Evolutionary conservation across 2,113 vertebrate species (phyloP).

Genomic region (Emydocephalus ijimae): DNA sequence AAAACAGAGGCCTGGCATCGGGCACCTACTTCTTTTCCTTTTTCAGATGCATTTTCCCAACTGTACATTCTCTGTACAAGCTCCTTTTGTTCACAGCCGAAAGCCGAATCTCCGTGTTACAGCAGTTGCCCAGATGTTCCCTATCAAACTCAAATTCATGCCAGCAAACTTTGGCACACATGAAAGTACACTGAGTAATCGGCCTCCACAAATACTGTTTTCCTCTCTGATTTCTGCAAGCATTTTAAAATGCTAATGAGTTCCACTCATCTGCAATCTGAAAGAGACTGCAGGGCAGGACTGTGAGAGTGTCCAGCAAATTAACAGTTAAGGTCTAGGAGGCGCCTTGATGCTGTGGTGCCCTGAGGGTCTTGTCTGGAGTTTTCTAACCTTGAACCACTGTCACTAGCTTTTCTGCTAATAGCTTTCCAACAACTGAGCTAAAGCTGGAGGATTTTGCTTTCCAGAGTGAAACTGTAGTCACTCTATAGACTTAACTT

Average conservation of each 20-base stretch:
- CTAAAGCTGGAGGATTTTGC: slow-evolving; percentile 23
- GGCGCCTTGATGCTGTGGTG: slow-evolving; percentile 65
- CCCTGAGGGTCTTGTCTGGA: slow-evolving; percentile 57
- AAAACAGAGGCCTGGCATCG: slow-evolving; percentile 47
- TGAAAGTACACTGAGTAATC: slow-evolving; percentile 72
- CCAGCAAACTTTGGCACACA: slow-evolving; percentile 77
- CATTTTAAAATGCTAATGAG: slow-evolving; percentile 78
- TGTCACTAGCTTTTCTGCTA: slow-evolving; percentile 48
- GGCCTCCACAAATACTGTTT: slow-evolving; percentile 73
- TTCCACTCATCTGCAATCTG: slow-evolving; percentile 65
- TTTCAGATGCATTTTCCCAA: slow-evolving; percentile 43
- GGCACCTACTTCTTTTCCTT: slow-evolving; percentile 38
- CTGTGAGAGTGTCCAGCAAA: slow-evolving; percentile 65
- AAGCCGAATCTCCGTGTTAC: slow-evolving; percentile 56
- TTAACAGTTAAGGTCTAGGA: slow-evolving; percentile 60
- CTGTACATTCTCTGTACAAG: slow-evolving; percentile 64
- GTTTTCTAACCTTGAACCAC: slow-evolving; percentile 55
- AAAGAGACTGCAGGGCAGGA: slow-evolving; percentile 57
- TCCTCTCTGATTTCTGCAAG: slow-evolving; percentile 71
- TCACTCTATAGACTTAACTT: too few relatives aligned
- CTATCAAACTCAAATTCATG: slow-evolving; percentile 76
- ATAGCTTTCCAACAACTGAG: slow-evolving; percentile 53
- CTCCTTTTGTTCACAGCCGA: slow-evolving; percentile 72
- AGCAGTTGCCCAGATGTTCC: slow-evolving; percentile 81
- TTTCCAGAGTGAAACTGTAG: slow-evolving; percentile 41